phyloP scores from a whole-genome alignment of 1,140 invertebrate species.

The Hycleus phaleratus region DNA sequence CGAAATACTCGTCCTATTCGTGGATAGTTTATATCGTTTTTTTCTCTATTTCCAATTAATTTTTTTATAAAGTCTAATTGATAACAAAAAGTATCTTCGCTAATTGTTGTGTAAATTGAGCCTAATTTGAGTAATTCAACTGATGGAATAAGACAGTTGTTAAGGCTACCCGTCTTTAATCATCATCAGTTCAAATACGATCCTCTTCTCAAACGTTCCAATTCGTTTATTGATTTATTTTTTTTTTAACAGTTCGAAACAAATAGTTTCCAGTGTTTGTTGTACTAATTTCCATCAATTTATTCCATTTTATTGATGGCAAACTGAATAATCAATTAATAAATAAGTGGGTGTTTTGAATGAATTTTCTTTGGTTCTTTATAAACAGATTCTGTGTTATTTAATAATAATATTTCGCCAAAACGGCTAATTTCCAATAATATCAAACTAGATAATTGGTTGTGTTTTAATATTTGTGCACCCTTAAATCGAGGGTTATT shows the following conservation, averaged over 20 bases:
- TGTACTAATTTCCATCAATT: too few relatives aligned
- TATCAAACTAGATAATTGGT: slow-evolving; percentile 3
- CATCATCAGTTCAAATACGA: slow-evolving; percentile 14
- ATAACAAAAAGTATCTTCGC: slow-evolving; percentile 6
- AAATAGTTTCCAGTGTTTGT: too few relatives aligned
- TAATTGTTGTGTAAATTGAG: slow-evolving; percentile 27
- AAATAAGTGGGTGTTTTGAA: background rate
- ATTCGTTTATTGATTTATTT: background rate
- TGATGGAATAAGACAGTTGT: slow-evolving; percentile 17
- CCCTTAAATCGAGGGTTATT: slow-evolving; percentile 21
- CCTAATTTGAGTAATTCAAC: slow-evolving; percentile 31
- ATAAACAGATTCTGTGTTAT: slow-evolving; percentile 2
- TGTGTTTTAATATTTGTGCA: slow-evolving; percentile 5
- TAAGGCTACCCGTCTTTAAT: slow-evolving; percentile 6
- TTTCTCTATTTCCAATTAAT: too few relatives aligned
- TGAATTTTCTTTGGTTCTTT: background rate
- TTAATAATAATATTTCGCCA: slow-evolving; percentile 27
- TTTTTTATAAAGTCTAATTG: too few relatives aligned
- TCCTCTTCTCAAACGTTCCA: slow-evolving; percentile 3
- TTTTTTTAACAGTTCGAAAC: background rate
- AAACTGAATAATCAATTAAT: too few relatives aligned
- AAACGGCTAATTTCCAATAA: slow-evolving; percentile 26
- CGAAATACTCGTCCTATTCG: too few relatives aligned
- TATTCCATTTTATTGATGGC: too few relatives aligned
- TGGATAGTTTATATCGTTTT: too few relatives aligned